Conservation (phyloP, 2,113 vertebrate species). For the Rhinichthys klamathensis region DNA sequence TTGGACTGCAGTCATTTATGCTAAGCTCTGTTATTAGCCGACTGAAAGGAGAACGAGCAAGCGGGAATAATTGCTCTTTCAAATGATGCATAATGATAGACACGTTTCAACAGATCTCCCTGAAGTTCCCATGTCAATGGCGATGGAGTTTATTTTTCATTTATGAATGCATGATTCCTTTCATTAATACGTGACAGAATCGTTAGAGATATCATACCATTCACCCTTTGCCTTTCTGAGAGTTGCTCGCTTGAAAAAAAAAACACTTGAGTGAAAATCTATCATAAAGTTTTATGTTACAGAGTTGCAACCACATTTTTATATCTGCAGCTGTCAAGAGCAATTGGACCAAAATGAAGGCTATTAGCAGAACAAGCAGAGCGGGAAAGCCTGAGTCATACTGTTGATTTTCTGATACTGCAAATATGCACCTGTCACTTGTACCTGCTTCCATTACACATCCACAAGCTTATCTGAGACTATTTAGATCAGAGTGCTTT, state of each 20-base stretch:
- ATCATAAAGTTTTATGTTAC: conserved; percentile 39
- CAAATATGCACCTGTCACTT: conserved; percentile 48
- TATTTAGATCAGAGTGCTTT: conserved; percentile 20
- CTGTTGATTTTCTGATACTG: conserved; percentile 22
- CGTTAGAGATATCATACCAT: conserved; percentile 19
- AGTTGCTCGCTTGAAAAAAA: neutral
- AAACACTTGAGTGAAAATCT: conserved; percentile 18
- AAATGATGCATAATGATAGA: conserved; percentile 43
- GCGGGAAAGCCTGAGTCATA: conserved; percentile 36
- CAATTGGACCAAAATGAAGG: conserved; percentile 45
- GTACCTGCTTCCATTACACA: conserved; percentile 30
- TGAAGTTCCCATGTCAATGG: conserved; percentile 1
- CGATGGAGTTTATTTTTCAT: conserved; percentile 11
- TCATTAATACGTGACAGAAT: conserved; percentile 2
- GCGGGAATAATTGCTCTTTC: conserved; percentile 37
- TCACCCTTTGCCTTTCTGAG: neutral
- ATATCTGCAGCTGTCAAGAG: conserved; percentile 50
- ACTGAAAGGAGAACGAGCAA: conserved; percentile 19
- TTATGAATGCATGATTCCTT: conserved; percentile 36
- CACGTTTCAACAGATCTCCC: conserved; percentile 34
- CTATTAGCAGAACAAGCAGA: conserved; percentile 35
- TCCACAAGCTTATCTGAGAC: conserved; percentile 3
- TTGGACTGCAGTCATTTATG: conserved; percentile 43
- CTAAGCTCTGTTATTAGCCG: conserved; percentile 50
- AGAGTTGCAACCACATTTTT: conserved; percentile 41